Evolutionary conservation across 1,140 invertebrate species (phyloP).

Genomic region (Neocloeon triangulifer): DNA sequence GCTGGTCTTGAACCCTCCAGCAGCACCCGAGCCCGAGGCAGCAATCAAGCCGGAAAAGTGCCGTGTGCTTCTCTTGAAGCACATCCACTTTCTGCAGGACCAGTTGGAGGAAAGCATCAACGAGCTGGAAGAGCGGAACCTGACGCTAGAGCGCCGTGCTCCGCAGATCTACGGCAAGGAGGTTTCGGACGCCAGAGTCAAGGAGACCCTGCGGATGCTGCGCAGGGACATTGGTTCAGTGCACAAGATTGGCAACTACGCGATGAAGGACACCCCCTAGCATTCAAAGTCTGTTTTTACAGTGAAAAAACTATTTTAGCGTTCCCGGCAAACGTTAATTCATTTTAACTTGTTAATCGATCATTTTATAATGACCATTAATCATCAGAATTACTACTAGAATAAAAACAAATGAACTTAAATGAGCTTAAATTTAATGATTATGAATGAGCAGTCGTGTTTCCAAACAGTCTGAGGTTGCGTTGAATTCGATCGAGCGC

Average conservation of each 20-base stretch:
- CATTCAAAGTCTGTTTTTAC: too few relatives aligned
- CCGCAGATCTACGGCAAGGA: constrained; percentile 14
- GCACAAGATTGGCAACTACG: constrained; percentile 23
- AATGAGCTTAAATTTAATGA: too few relatives aligned
- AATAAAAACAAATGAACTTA: too few relatives aligned
- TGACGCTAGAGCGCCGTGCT: constrained; percentile 24
- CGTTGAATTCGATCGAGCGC: constrained; percentile 39
- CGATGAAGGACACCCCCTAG: too few relatives aligned
- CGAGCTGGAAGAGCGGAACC: constrained; percentile 49
- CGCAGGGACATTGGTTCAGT: constrained; percentile 26
- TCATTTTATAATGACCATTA: too few relatives aligned
- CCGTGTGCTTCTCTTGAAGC: constrained; percentile 47
- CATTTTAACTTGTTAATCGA: too few relatives aligned
- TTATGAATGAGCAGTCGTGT: too few relatives aligned
- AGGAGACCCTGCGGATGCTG: constrained; percentile 29
- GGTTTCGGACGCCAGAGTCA: constrained; percentile 17
- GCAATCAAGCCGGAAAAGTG: constrained; percentile 58
- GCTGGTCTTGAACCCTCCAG: too few relatives aligned
- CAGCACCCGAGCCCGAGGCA: constrained; percentile 52
- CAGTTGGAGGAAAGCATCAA: constrained; percentile 45
- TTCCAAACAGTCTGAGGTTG: too few relatives aligned
- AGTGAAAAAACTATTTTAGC: too few relatives aligned
- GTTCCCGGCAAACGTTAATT: too few relatives aligned
- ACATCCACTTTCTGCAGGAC: constrained; percentile 49
- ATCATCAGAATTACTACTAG: too few relatives aligned